A percentile compares a stretch with the other conserved stretches of the same genome.
Evolutionary conservation across 2,888 invertebrate genomes (phyloP).

Genomic region (Thysanoteuthis rhombus): DNA sequence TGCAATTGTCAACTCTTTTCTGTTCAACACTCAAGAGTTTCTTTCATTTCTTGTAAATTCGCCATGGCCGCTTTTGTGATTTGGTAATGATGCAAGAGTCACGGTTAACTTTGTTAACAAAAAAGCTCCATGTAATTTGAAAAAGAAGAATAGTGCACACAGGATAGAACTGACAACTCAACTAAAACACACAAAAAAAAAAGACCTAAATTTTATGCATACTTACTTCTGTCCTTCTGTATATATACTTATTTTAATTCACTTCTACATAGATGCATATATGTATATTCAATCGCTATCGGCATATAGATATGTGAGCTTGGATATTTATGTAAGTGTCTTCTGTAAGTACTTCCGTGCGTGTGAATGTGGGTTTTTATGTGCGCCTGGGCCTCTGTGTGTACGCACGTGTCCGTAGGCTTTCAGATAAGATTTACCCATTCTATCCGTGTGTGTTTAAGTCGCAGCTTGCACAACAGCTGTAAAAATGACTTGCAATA

Average conservation of each 20-base stretch:
- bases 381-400: neutral
- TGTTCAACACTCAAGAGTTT: too few species aligned
- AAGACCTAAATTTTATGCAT: too few species aligned
- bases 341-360: neutral
- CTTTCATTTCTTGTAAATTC: too few species aligned
- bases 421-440: neutral
- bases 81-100: too few species aligned
- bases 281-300: neutral
- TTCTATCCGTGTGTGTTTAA: neutral
- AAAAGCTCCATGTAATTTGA: too few species aligned
- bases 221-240: neutral
- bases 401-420: neutral
- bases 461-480: neutral
- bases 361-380: neutral
- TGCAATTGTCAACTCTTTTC: too few species aligned
- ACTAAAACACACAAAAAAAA: too few species aligned
- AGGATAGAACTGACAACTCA: too few species aligned
- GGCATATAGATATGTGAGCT: neutral
- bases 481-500: conserved; percentile 12
- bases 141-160: too few species aligned
- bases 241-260: neutral
- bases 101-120: too few species aligned
- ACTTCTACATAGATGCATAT: neutral
- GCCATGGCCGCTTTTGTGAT: too few species aligned
- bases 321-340: neutral